phyloP scores from a whole-genome alignment of 2,888 invertebrate species.

The Polydrusus tereticollis region DNA sequence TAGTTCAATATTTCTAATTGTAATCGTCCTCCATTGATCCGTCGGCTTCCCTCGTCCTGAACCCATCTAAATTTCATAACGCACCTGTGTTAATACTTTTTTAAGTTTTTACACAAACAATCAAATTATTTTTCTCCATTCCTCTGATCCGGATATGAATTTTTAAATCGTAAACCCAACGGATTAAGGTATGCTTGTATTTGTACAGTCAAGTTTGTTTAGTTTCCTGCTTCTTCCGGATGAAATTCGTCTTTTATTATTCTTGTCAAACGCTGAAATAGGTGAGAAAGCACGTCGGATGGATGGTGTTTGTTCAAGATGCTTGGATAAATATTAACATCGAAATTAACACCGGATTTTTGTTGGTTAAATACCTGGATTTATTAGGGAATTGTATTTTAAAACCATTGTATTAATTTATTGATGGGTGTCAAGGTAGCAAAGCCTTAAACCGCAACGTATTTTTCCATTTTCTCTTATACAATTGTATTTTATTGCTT shows the following conservation, averaged over 20 bases:
- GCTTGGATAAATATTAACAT: conserved; percentile 7
- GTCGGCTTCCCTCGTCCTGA: too few species aligned
- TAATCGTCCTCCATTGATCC: too few species aligned
- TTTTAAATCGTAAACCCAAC: background rate
- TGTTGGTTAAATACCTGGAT: background rate
- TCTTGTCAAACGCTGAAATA: conserved; percentile 5
- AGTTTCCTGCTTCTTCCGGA: conserved; percentile 14
- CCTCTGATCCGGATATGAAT: conserved; percentile 10
- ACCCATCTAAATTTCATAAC: background rate
- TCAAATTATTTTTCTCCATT: background rate
- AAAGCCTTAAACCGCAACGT: too few species aligned
- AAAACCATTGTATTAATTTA: too few species aligned
- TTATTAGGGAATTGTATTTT: too few species aligned
- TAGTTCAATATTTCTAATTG: too few species aligned
- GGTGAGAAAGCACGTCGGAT: conserved; percentile 11
- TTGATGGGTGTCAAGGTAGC: too few species aligned
- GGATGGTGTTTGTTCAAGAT: conserved; percentile 7
- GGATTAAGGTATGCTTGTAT: background rate
- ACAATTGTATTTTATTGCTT: too few species aligned
- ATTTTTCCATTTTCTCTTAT: too few species aligned
- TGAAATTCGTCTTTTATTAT: background rate
- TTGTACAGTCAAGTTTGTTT: conserved; percentile 7
- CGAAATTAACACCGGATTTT: background rate
- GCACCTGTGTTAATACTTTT: background rate
- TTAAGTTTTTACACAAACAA: background rate